Base-by-base conservation (phyloP, 2,797 vertebrate genomes). In the Artibeus lituratus region DNA sequence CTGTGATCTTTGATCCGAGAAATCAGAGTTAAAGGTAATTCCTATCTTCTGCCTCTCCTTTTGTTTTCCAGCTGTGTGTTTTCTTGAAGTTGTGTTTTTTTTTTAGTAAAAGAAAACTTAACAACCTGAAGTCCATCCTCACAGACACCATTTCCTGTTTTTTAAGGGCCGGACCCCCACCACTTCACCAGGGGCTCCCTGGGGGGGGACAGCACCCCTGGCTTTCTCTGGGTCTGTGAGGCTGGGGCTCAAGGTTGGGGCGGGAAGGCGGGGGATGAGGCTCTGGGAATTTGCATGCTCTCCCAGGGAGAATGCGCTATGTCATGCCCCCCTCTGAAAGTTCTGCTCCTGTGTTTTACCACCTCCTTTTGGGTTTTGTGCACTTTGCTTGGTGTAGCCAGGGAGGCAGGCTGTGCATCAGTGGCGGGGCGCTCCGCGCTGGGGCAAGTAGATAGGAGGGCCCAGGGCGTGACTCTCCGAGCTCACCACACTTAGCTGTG, bases 21-120 rank as follows among this genome's bases (percentile, higher is more conserved):
- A 99, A 98, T 98, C 98, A 99, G 97, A 99, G 98, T 98, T 91
- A 98, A 99, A 99, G 99, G 99, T 99, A 99, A 99, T 98, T 94
- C 95, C 97, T 96, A 98, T 98, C 98, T 98, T 98, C 98, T 98
- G 97, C 98, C 98, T 98, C 98, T 97, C 91, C 88, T 88, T 88
- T 91, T 89, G 95, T 98, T 98, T 98, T 98, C 98, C 98, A 98
- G 98, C 98, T 98, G 98, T 98, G 98, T 98, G 98, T 98, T 98
- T 98, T 94, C 98, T 98, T 98, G 93, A 97, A 97, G 94, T 93
- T 97, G 16, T 88, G 67, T 91, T 81, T 62, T 62, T 47, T 18
- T 35, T 73, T 87, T 44, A 84, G 37, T 83, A 37, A 67, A 53
- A 90, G 39, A 87, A 92, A 59, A 22, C 18, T 37, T 14, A 0